These are phyloP conservation scores for Ceratosolen fusciceps DNA, from an alignment of 1,140 invertebrate genomes.

Conservation along the genomic window DNA sequence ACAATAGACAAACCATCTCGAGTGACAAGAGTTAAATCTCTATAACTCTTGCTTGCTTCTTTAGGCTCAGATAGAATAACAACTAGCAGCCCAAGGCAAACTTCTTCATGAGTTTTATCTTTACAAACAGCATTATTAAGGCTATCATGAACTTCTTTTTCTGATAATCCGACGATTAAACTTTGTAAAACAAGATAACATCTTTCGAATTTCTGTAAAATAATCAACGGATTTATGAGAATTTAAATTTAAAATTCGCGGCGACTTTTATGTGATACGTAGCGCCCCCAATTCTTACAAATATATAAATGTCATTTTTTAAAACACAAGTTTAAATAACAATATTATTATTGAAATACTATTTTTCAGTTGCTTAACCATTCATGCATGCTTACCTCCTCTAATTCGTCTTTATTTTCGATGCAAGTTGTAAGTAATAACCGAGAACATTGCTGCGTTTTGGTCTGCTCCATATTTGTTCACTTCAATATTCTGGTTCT, in stretches of 20 bases:
- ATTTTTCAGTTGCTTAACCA: background rate
- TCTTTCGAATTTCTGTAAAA: constrained; percentile 90
- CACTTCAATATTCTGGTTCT: background rate
- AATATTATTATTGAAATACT: background rate
- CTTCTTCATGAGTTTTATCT: constrained; percentile 91
- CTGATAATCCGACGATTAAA: constrained; percentile 85
- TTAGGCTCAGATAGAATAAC: constrained; percentile 90
- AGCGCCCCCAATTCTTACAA: background rate
- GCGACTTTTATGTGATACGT: background rate
- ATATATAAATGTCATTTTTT: background rate
- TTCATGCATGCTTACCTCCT: constrained; percentile 78
- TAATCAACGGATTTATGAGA: background rate
- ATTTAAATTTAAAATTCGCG: background rate
- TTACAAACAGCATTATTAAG: constrained; percentile 90
- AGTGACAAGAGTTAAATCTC: constrained; percentile 90
- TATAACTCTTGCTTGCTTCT: constrained; percentile 87
- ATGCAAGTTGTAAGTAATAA: constrained; percentile 77
- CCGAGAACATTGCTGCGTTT: constrained; percentile 58
- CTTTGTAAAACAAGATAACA: constrained; percentile 83
- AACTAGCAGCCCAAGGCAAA: constrained; percentile 90
- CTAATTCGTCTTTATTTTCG: constrained; percentile 86
- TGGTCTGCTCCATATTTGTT: constrained; percentile 64
- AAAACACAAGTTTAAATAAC: background rate
- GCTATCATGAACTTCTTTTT: constrained; percentile 94
- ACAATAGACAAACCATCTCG: constrained; percentile 90